Conservation (phyloP, 2,797 vertebrate genomes). For the Syngnathus acus region DNA sequence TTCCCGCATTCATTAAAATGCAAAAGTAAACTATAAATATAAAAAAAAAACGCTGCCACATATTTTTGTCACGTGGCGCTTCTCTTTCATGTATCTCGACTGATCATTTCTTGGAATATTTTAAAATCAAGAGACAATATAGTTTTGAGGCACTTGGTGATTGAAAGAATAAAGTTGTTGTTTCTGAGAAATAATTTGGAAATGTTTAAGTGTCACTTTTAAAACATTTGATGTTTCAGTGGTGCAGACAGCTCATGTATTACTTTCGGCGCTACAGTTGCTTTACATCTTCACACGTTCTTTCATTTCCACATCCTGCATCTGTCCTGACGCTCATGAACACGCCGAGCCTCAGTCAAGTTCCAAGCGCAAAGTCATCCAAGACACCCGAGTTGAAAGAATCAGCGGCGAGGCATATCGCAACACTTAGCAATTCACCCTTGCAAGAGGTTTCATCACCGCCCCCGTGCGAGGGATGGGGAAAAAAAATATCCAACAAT, state of each 20-base stretch:
- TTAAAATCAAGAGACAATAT: constrained; percentile 7
- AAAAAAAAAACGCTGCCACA: background rate
- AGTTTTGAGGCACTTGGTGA: too few relatives aligned
- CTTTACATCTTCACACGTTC: constrained; percentile 36
- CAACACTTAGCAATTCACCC: constrained; percentile 67
- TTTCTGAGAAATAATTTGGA: too few relatives aligned
- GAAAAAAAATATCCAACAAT: constrained; percentile 19
- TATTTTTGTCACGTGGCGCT: background rate
- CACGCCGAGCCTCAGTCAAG: constrained; percentile 44
- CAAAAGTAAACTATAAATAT: background rate
- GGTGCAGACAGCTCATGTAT: too few relatives aligned
- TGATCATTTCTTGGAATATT: constrained; percentile 10
- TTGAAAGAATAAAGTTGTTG: too few relatives aligned
- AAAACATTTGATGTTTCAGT: too few relatives aligned
- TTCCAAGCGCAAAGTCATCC: constrained; percentile 56
- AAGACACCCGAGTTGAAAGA: constrained; percentile 60
- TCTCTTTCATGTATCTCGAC: background rate
- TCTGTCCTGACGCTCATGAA: constrained; percentile 51
- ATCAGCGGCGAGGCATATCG: constrained; percentile 58
- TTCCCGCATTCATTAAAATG: background rate
- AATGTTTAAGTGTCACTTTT: too few relatives aligned
- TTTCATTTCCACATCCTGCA: constrained; percentile 38
- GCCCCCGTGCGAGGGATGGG: constrained; percentile 47
- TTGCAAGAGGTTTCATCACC: constrained; percentile 79
- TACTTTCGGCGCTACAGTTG: background rate